phyloP scores from a whole-genome alignment of 2,797 vertebrate genomes.

The Hippocampus kuda region DNA sequence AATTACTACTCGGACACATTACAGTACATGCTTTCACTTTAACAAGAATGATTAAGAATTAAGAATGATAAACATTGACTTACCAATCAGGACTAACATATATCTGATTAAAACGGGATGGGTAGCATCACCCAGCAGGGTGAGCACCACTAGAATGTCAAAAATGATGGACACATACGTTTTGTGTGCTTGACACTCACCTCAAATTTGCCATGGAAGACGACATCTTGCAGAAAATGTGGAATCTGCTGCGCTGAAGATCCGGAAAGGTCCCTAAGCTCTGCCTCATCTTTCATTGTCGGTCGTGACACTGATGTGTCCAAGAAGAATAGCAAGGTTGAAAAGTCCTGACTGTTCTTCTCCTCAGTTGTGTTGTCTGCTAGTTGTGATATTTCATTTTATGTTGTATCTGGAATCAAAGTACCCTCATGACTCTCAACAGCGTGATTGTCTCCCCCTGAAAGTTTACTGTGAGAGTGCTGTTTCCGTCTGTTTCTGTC shows the following conservation, averaged over 20 bases:
- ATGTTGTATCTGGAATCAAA: conserved; percentile 3
- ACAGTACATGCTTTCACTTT: not conserved
- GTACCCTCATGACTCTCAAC: not conserved
- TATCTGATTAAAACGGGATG: not conserved
- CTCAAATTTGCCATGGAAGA: conserved; percentile 13
- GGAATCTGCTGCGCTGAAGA: conserved; percentile 4
- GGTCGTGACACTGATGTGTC: not conserved
- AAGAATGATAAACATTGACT: no score
- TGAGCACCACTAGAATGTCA: not conserved
- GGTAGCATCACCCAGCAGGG: not conserved
- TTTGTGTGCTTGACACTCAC: conserved; percentile 1
- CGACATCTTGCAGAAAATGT: conserved; percentile 9
- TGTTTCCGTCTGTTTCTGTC: conserved; percentile 1
- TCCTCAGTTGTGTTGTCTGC: not conserved
- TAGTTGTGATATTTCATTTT: not conserved
- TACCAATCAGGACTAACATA: not conserved
- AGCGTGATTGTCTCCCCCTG: not conserved
- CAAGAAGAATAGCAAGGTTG: not conserved
- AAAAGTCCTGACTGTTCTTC: not conserved
- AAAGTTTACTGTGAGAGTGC: not conserved
- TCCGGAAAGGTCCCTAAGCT: not conserved
- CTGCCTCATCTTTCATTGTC: conserved; percentile 4
- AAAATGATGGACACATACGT: not conserved
- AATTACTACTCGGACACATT: not conserved
- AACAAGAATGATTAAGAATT: not conserved